These are phyloP conservation scores for Pollachius pollachius DNA, from an alignment of 2,113 vertebrate genomes.

Conservation along the genomic window DNA sequence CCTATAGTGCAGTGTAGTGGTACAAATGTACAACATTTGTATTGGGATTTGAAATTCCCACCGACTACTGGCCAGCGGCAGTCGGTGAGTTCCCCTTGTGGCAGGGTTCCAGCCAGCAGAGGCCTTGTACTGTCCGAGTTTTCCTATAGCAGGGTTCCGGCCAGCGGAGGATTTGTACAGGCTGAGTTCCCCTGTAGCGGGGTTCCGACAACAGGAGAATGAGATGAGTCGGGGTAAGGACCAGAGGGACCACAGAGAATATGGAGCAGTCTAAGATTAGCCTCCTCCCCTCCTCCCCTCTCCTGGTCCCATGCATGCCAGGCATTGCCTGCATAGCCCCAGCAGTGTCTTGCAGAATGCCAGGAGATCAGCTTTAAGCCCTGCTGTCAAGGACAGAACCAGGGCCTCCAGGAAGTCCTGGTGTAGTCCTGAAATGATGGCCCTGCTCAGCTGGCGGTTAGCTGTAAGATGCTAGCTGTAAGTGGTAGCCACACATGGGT, in stretches of 20 bases:
- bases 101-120: no score
- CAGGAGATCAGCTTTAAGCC: constrained; percentile 32
- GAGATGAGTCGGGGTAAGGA: no score
- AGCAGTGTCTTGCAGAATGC: constrained; percentile 39
- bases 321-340: constrained; percentile 58
- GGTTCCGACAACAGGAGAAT: no score
- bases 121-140: no score
- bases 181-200: no score
- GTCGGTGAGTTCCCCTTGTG: no score
- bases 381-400: constrained; percentile 13
- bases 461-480: background rate
- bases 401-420: constrained; percentile 30
- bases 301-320: constrained; percentile 54
- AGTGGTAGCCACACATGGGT: background rate
- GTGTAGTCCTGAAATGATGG: background rate
- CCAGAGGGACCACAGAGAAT: constrained; percentile 30
- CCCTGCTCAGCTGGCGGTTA: background rate
- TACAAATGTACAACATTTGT: no score
- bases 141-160: no score
- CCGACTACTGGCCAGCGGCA: no score
- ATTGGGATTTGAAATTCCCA: no score
- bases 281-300: constrained; percentile 39
- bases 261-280: constrained; percentile 71
- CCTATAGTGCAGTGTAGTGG: no score
- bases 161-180: no score